Evolutionary conservation across 2,113 vertebrate species (phyloP).

Genomic region (Tonatia bakeri): DNA sequence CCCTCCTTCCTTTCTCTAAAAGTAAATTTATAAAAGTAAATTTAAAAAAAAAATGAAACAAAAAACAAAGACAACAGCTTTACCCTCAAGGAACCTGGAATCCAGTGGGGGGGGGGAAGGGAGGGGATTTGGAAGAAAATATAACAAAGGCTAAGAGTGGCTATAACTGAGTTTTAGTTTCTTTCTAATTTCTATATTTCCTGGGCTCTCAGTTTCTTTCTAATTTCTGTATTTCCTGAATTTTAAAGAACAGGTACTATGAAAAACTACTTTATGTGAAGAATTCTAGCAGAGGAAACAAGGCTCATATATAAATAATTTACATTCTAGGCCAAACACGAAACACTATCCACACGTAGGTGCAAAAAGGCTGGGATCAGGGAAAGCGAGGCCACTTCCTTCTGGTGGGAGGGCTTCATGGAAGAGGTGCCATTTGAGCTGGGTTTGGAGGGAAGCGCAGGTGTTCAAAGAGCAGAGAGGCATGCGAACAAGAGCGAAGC

Average conservation of each 20-base stretch:
- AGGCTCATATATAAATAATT: neutral
- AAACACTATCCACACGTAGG: neutral
- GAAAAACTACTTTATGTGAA: neutral
- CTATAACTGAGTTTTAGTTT: fast-evolving
- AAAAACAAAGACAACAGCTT: neutral
- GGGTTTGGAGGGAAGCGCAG: neutral
- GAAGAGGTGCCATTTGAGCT: neutral
- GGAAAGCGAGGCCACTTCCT: neutral
- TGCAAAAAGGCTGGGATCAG: fast-evolving
- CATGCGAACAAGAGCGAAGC: neutral
- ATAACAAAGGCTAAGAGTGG: fast-evolving
- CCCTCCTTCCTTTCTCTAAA: too few species aligned
- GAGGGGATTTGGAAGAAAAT: neutral
- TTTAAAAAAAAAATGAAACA: too few species aligned
- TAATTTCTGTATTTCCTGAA: neutral
- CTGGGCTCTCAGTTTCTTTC: neutral
- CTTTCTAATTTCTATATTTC: neutral
- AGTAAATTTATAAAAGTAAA: too few species aligned
- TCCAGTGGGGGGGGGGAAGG: fast-evolving
- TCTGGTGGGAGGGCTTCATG: neutral
- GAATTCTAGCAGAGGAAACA: neutral
- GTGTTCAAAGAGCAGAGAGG: neutral
- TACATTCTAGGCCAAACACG: neutral
- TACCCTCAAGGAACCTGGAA: neutral
- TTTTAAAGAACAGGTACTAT: neutral